Base-by-base conservation (phyloP, 2,888 invertebrate species). In the Mythimna impura region DNA sequence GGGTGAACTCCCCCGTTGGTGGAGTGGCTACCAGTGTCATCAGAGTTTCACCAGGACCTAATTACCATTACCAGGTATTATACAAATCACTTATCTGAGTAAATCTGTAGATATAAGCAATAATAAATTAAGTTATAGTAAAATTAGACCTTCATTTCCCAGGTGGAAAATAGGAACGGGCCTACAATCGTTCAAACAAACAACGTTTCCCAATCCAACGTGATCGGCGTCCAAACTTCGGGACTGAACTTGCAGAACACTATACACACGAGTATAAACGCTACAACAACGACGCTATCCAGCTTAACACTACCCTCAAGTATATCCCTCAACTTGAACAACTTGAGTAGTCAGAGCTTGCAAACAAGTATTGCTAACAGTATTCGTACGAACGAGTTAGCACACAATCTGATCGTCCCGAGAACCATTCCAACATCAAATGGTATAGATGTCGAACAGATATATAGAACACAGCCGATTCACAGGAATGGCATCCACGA, bases 21-120 rank as follows among this genome's bases (percentile, higher is more conserved):
- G 95, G 97, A 76, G 96, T 97, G 50, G 97, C 97, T 61, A 98
- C 98, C 43, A 98, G 98, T 94, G 98, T 98, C 54, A 98, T 98
- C 89, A 96, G 98, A 90, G 98, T 98, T 88, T 98, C 98, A 3
- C 98, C 98, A 17, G 98, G 97, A 81, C 97, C 97, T 61, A 95
- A 96, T 63, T 96, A 96, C 82, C 95, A 95, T 74, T 95, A 96
- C 77, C 96, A 95, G 94, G 96, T 96, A 91, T 30, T 54, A 82
- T 43, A 52, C 64, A 58, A 36, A 40, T 47, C 1, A 17, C 9
- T 25, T 55, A 20, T 17, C 17, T 17, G 0, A 20, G 7, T 5
- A 47, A 47, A 47, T 17, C 17, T 47, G 7, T 47, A 47, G 17
- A 25, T 20, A 4, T 14, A 47, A 63, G 20, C 14, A 63, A 66